Evolutionary conservation across 2,113 vertebrate species (phyloP).

Genomic region (Xyrauchen texanus): DNA sequence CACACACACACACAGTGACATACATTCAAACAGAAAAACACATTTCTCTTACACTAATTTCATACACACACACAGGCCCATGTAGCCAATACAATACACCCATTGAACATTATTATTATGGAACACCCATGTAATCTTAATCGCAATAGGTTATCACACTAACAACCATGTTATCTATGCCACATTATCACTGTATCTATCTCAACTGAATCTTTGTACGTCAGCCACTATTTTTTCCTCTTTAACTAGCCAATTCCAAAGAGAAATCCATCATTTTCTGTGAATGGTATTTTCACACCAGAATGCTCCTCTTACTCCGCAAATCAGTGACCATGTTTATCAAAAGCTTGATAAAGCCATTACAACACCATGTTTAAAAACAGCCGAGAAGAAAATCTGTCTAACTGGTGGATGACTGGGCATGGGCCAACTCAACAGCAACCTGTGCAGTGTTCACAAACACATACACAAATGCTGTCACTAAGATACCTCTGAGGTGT

Average conservation of each 20-base stretch:
- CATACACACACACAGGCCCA: too few species aligned
- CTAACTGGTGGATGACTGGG: slow-evolving; percentile 43
- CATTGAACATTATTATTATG: not conserved
- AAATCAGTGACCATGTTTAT: slow-evolving; percentile 21
- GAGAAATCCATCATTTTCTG: slow-evolving; percentile 2
- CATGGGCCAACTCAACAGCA: slow-evolving; percentile 33
- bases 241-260: not conserved
- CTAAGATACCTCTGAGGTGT: slow-evolving; percentile 21
- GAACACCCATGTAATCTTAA: not conserved
- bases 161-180: slow-evolving; percentile 9
- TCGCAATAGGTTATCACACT: not conserved
- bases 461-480: slow-evolving; percentile 21
- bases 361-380: slow-evolving; percentile 35
- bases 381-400: slow-evolving; percentile 45
- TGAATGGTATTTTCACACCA: slow-evolving; percentile 14
- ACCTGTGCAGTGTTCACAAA: slow-evolving; percentile 13
- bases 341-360: slow-evolving; percentile 35
- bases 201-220: not conserved
- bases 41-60: not conserved
- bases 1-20: not conserved
- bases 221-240: not conserved
- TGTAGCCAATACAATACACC: too few species aligned
- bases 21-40: slow-evolving; percentile 11
- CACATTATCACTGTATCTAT: not conserved
- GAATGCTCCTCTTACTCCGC: slow-evolving; percentile 25